These are phyloP conservation scores for Gephyroberyx darwinii DNA, from an alignment of 2,797 vertebrate genomes.

Conservation along the genomic window DNA sequence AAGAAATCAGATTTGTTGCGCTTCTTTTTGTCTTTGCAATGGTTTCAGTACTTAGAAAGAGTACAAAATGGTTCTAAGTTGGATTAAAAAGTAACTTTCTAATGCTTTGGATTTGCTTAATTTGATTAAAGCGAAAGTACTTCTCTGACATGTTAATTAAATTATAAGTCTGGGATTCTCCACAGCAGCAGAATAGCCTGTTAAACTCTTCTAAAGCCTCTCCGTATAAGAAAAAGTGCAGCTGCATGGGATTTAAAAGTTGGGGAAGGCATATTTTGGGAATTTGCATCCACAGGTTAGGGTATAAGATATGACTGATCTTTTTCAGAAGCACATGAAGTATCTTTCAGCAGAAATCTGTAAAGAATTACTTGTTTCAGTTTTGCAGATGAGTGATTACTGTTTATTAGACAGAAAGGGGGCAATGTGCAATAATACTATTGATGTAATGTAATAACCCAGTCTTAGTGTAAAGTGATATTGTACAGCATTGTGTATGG, in stretches of 20 bases:
- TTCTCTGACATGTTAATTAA: not conserved
- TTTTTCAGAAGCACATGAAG: not conserved
- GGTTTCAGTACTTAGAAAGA: not conserved
- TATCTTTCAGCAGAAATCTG: not conserved
- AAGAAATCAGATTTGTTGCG: not conserved
- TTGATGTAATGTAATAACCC: not conserved
- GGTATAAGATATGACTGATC: not conserved
- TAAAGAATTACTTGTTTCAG: not conserved
- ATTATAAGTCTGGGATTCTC: not conserved
- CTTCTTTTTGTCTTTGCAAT: not conserved
- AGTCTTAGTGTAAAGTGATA: not conserved
- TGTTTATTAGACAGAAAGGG: not conserved
- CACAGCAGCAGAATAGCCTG: not conserved
- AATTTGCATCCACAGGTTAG: not conserved
- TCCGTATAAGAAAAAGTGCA: not conserved
- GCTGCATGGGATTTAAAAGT: not conserved
- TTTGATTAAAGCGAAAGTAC: not conserved
- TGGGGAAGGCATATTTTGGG: not conserved
- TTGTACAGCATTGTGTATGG: not conserved
- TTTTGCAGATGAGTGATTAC: not conserved
- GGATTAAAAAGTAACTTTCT: too few species aligned
- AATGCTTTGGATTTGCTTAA: not conserved
- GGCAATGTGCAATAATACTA: too few species aligned
- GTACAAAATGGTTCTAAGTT: not conserved
- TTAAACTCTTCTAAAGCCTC: not conserved